A percentile compares a stretch with the other conserved stretches of the same genome.
Evolutionary conservation across 2,888 invertebrate species (phyloP).

Genomic region (Acheta domesticus): DNA sequence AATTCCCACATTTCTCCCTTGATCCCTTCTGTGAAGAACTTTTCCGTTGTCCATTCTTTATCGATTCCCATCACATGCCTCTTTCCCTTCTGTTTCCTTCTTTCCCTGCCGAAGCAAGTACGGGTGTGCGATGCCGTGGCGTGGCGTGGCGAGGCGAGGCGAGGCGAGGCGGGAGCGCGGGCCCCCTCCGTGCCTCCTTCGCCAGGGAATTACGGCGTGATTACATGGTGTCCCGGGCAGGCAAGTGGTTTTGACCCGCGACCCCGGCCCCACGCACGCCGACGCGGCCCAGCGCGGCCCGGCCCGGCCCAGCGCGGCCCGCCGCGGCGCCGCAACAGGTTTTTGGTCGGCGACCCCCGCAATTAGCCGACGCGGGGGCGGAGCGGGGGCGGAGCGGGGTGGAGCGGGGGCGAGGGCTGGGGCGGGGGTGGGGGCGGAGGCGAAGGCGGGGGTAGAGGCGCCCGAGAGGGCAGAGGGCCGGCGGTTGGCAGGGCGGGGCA

Average conservation of each 20-base stretch:
- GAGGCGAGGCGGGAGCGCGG: neutral
- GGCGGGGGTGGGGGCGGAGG: neutral
- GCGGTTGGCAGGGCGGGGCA: too few species aligned
- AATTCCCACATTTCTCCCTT: too few species aligned
- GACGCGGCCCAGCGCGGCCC: neutral
- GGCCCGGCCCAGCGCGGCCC: neutral
- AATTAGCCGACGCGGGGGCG: conserved; percentile 1
- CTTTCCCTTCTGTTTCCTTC: too few species aligned
- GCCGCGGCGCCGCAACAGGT: neutral
- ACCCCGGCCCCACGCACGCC: neutral
- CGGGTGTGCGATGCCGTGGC: too few species aligned
- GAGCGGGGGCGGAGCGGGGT: too few species aligned
- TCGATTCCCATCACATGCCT: too few species aligned
- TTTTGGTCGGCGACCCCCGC: neutral
- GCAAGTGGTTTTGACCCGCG: conserved; percentile 18
- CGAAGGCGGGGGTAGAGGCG: neutral
- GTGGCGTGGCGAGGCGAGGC: neutral
- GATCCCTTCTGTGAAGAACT: too few species aligned
- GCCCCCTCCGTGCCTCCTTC: neutral
- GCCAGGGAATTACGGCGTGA: neutral
- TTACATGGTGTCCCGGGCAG: conserved; percentile 18
- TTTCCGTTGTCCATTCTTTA: too few species aligned
- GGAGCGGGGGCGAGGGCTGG: neutral
- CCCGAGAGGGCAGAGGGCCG: neutral
- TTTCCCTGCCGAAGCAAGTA: too few species aligned